A percentile compares a stretch with the other conserved stretches of the same genome.
Evolutionary conservation across 2,113 vertebrate species (phyloP).

Genomic region (Cololabis saira): DNA sequence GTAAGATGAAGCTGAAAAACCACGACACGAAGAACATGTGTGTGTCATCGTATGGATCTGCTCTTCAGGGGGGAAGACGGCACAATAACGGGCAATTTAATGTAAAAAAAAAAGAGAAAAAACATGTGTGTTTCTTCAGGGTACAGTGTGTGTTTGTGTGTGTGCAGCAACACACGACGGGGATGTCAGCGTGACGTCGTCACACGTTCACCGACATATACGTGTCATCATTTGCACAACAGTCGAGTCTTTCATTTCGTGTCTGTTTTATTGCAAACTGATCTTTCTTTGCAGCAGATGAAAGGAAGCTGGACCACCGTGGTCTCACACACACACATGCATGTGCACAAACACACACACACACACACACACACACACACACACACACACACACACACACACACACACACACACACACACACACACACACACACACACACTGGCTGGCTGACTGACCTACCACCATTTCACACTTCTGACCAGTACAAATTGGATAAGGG

Average conservation of each 20-base stretch:
- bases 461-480: conserved; percentile 85
- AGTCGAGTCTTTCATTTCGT: conserved; percentile 45
- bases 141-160: conserved; percentile 35
- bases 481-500: conserved; percentile 85
- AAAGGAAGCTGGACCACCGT: conserved; percentile 31
- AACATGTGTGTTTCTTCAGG: conserved; percentile 54
- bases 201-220: conserved; percentile 49
- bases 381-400: conserved; percentile 9
- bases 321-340: background rate
- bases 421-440: conserved; percentile 22
- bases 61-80: conserved; percentile 67
- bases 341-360: conserved; percentile 11
- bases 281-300: conserved; percentile 53
- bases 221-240: conserved; percentile 53
- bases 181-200: conserved; percentile 58
- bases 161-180: conserved; percentile 35
- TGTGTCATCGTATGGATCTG: conserved; percentile 58
- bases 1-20: conserved; percentile 19
- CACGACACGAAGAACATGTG: conserved; percentile 57
- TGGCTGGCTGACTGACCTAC: conserved; percentile 73
- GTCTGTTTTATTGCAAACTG: conserved; percentile 4
- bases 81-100: conserved; percentile 78
- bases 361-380: background rate
- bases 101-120: conserved; percentile 50
- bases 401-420: background rate